Evolutionary conservation across 2,888 invertebrate species (phyloP).

Genomic region (Phortica okadai): DNA sequence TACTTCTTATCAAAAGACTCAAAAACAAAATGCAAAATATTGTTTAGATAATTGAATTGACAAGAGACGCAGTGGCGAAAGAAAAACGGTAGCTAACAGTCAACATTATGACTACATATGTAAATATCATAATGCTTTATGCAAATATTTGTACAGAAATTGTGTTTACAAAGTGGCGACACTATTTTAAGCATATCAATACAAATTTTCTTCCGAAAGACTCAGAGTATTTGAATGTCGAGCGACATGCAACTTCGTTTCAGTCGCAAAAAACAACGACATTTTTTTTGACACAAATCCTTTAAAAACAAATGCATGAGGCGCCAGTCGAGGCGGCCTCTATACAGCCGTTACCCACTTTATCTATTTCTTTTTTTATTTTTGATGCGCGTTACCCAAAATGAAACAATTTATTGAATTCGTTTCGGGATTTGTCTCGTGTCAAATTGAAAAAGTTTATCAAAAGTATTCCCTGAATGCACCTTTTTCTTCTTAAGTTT

Average conservation of each 20-base stretch:
- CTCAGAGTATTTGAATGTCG: not conserved
- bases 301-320: conserved; percentile 15
- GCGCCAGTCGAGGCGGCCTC: not conserved
- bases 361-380: conserved; percentile 1
- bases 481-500: conserved; percentile 5
- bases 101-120: conserved; percentile 55
- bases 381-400: not conserved
- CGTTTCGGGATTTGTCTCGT: conserved; percentile 31
- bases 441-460: not conserved
- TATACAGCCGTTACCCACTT: not conserved
- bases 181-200: conserved; percentile 4
- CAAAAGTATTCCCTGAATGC: conserved; percentile 12
- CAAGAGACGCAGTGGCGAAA: conserved; percentile 45
- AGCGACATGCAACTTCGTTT: conserved; percentile 1
- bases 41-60: not conserved
- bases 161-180: conserved; percentile 41
- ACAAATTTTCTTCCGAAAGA: not conserved
- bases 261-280: not conserved
- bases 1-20: not conserved
- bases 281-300: not conserved
- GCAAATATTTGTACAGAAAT: conserved; percentile 63
- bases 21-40: conserved; percentile 5
- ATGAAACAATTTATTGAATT: conserved; percentile 2
- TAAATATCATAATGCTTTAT: conserved; percentile 42
- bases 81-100: conserved; percentile 60